Evolutionary conservation across 2,797 vertebrate species (phyloP).

Genomic region (Falco rusticolus): DNA sequence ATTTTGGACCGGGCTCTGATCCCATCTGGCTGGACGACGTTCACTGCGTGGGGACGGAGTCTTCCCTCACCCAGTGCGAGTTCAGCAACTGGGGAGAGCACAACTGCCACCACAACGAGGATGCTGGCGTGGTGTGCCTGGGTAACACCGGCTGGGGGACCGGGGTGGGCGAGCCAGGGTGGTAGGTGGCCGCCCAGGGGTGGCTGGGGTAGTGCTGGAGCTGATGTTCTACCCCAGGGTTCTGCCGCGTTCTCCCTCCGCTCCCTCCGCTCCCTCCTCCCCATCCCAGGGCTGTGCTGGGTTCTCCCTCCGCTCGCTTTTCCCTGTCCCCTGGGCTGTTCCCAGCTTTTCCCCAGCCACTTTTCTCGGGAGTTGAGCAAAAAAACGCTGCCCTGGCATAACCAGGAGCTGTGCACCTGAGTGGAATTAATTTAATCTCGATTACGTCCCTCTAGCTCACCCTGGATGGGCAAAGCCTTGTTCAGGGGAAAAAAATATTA

Average conservation of each 20-base stretch:
- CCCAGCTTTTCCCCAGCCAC: not conserved
- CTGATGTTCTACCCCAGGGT: not conserved
- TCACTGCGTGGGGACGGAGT: slow-evolving; percentile 9
- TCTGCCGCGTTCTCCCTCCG: not conserved
- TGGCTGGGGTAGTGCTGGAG: not conserved
- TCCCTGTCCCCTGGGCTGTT: not conserved
- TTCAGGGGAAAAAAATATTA: not conserved
- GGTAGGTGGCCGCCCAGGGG: too few relatives aligned
- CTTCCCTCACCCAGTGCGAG: not conserved
- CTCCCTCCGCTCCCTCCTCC: not conserved
- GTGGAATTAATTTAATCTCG: not conserved
- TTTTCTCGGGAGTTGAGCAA: not conserved
- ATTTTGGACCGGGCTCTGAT: slow-evolving; percentile 31
- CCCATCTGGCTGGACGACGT: slow-evolving; percentile 15
- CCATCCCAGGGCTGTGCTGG: not conserved
- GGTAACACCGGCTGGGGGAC: not conserved
- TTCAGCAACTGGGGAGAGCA: not conserved
- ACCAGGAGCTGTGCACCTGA: not conserved
- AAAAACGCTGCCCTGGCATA: not conserved
- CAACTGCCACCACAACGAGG: slow-evolving; percentile 21
- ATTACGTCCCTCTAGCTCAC: not conserved
- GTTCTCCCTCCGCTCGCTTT: not conserved
- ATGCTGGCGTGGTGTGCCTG: slow-evolving; percentile 41
- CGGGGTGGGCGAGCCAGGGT: not conserved
- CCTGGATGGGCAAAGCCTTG: not conserved